phyloP scores from a whole-genome alignment of 2,888 invertebrate species.

The Noctua janthina region DNA sequence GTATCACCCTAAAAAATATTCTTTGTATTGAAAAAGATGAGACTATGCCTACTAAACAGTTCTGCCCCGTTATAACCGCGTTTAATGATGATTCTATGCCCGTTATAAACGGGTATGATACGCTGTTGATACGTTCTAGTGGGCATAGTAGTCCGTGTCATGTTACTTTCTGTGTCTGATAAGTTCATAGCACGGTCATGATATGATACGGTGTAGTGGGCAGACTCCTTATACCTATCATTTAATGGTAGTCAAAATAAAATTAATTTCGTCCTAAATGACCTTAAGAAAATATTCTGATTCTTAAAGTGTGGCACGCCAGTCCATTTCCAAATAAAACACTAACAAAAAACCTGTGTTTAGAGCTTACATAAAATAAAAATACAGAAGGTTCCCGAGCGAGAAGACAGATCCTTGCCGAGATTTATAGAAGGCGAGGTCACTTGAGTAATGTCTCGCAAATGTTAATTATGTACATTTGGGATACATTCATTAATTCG shows the following conservation, averaged over 20 bases:
- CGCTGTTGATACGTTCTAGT: too few relatives aligned
- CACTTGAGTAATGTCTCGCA: slow-evolving; percentile 69
- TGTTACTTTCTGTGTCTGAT: too few relatives aligned
- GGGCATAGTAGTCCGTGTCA: too few relatives aligned
- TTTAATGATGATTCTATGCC: too few relatives aligned
- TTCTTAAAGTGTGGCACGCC: neutral
- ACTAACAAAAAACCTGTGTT: slow-evolving; percentile 32
- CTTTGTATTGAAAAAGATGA: too few relatives aligned
- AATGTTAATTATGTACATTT: slow-evolving; percentile 71
- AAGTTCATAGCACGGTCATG: too few relatives aligned
- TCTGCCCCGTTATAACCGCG: too few relatives aligned
- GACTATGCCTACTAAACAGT: too few relatives aligned
- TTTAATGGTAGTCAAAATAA: neutral
- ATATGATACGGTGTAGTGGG: neutral
- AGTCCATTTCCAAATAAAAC: slow-evolving; percentile 18
- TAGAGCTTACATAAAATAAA: slow-evolving; percentile 36
- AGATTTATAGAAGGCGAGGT: slow-evolving; percentile 67
- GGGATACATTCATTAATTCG: slow-evolving; percentile 70
- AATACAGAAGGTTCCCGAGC: slow-evolving; percentile 35
- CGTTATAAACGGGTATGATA: too few relatives aligned
- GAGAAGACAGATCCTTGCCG: slow-evolving; percentile 50
- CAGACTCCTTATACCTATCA: neutral
- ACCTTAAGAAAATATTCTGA: neutral
- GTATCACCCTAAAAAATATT: too few relatives aligned
- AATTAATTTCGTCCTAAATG: neutral